Percentiles rank a stretch among this genome's conserved stretches.
phyloP scores from a whole-genome alignment of 1,140 invertebrate genomes.

The Teleopsis dalmanni region DNA sequence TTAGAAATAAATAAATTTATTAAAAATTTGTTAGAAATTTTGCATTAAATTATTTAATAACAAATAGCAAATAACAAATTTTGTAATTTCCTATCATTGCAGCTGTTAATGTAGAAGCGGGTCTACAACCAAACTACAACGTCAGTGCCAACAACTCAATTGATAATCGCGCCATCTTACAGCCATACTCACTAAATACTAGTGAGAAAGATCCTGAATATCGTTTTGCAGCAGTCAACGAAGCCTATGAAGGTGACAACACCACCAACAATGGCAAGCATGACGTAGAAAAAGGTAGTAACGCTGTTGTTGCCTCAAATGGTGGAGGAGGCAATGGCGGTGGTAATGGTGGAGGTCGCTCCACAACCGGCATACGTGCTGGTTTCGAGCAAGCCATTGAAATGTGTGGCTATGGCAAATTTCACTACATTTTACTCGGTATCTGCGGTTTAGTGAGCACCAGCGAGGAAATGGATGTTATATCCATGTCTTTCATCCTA shows the following conservation, averaged over 20 bases:
- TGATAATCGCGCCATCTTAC: constrained; percentile 38
- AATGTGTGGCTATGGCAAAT: constrained; percentile 82
- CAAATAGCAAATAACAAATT: not conserved
- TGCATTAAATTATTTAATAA: constrained; percentile 8
- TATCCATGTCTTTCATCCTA: constrained; percentile 88
- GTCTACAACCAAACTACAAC: constrained; percentile 63
- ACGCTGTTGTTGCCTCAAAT: constrained; percentile 32
- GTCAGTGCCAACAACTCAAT: constrained; percentile 58
- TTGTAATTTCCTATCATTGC: not conserved
- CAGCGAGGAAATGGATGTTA: constrained; percentile 92
- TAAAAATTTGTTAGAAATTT: not conserved
- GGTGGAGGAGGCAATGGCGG: constrained; percentile 19
- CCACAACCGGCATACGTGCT: constrained; percentile 55
- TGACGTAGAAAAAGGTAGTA: constrained; percentile 35
- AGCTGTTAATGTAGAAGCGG: constrained; percentile 74
- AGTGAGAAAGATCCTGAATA: constrained; percentile 30
- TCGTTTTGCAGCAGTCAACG: constrained; percentile 36
- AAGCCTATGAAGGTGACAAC: constrained; percentile 31
- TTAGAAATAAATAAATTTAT: too few species aligned
- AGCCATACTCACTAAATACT: constrained; percentile 33
- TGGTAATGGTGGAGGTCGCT: constrained; percentile 11
- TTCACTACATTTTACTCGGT: constrained; percentile 80
- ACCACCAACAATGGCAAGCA: constrained; percentile 17
- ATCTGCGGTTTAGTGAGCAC: constrained; percentile 89
- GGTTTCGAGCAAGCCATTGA: constrained; percentile 78